These are phyloP conservation scores for Cremastinae sp. DNA, from an alignment of 2,888 invertebrate genomes.

Conservation along the genomic window DNA sequence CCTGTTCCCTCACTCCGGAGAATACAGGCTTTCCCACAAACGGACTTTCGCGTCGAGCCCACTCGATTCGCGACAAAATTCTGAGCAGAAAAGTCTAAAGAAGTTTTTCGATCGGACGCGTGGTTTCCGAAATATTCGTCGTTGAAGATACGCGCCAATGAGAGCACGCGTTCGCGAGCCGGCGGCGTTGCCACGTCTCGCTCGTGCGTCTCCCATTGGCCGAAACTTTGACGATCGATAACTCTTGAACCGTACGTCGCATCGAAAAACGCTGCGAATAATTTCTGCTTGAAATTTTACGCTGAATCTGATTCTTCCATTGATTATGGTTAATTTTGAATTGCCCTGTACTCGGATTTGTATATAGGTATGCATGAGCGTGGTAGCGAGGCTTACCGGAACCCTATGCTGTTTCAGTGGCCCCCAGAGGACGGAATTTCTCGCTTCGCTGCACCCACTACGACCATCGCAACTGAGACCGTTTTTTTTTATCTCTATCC, in stretches of 20 bases:
- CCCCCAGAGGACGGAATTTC: constrained; percentile 64
- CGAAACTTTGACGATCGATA: too few species aligned
- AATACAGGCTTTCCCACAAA: background rate
- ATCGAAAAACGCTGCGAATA: too few species aligned
- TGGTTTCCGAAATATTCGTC: background rate
- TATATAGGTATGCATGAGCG: background rate
- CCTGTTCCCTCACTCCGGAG: constrained; percentile 64
- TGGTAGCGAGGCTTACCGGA: constrained; percentile 59
- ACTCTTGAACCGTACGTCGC: too few species aligned
- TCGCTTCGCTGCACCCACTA: constrained; percentile 65
- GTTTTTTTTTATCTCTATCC: constrained; percentile 4
- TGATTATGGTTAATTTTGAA: too few species aligned
- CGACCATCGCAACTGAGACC: constrained; percentile 55
- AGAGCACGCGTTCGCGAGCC: too few species aligned
- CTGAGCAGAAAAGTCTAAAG: constrained; percentile 11
- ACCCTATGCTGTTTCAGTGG: constrained; percentile 61
- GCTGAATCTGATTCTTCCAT: too few species aligned
- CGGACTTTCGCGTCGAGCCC: too few species aligned
- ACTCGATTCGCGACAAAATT: too few species aligned
- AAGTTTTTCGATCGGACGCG: constrained; percentile 48
- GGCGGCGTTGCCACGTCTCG: too few species aligned
- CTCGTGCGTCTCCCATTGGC: too few species aligned
- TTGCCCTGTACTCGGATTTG: background rate
- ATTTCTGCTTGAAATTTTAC: too few species aligned
- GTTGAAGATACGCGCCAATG: too few species aligned